Evolutionary conservation across 2,888 invertebrate genomes (phyloP).

Genomic region (Cephalotes varians): DNA sequence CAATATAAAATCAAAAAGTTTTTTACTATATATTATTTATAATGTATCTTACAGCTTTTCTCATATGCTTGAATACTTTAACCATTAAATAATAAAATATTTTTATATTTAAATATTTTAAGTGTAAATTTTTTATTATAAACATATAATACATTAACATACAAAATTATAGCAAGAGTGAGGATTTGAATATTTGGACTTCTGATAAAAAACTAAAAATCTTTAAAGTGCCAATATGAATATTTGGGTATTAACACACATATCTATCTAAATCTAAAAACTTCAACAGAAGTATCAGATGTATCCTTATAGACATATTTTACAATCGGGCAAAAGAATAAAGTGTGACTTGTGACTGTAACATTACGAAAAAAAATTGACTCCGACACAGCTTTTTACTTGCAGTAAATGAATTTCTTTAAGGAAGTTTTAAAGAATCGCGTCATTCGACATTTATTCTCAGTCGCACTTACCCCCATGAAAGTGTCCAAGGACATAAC

Average conservation of each 20-base stretch:
- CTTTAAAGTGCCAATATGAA: neutral
- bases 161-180: neutral
- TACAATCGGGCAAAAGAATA: neutral
- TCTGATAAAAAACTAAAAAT: neutral
- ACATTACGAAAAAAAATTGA: neutral
- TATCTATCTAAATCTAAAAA: neutral
- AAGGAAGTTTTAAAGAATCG: neutral
- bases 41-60: neutral
- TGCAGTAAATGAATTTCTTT: conserved; percentile 11
- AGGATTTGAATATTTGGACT: neutral
- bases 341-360: neutral
- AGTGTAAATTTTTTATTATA: neutral
- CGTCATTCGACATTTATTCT: neutral
- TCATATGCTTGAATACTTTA: neutral
- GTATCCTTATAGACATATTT: conserved; percentile 12
- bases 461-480: conserved; percentile 66
- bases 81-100: neutral
- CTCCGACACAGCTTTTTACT: neutral
- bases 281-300: neutral
- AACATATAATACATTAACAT: neutral
- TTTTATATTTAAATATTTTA: neutral
- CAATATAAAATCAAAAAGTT: neutral
- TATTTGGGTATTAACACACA: neutral
- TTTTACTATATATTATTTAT: neutral
- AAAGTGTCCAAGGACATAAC: conserved; percentile 76